Conservation (phyloP, 2,888 invertebrate species). For the Metellina segmentata region DNA sequence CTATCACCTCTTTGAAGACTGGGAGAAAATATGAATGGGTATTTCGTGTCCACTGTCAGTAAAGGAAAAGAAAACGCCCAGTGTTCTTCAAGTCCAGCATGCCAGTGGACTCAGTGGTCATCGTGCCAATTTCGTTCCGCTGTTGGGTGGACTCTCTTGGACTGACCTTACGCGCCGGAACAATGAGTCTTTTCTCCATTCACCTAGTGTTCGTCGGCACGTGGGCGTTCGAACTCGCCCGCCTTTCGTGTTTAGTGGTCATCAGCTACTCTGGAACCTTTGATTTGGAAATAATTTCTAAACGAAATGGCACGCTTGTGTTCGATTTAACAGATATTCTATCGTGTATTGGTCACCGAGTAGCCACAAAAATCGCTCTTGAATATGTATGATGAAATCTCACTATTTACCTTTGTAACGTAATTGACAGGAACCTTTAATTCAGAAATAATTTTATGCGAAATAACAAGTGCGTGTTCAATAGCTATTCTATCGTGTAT, state of each 20-base stretch:
- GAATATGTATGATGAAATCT: neutral
- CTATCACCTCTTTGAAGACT: neutral
- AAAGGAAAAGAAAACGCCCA: neutral
- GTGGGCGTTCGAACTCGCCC: slow-evolving; percentile 9
- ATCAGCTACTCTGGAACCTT: neutral
- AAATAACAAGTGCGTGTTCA: neutral
- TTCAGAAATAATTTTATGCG: neutral
- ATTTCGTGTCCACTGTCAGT: neutral
- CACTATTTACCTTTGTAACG: too few species aligned
- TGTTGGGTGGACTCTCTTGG: neutral
- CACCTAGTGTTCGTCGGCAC: slow-evolving; percentile 6
- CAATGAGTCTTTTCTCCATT: slow-evolving; percentile 26
- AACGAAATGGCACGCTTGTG: neutral
- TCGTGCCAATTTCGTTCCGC: slow-evolving; percentile 50
- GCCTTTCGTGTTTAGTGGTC: slow-evolving; percentile 28
- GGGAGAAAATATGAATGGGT: neutral
- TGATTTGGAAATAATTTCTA: neutral
- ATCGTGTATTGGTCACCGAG: neutral
- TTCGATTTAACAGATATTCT: neutral
- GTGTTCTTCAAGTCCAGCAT: neutral
- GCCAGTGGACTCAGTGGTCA: slow-evolving; percentile 22
- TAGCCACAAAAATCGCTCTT: too few species aligned
- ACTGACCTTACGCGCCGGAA: slow-evolving; percentile 47
- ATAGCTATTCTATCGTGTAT: neutral
- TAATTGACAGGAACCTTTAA: neutral